Conservation (phyloP, 53 echinoderm and acorn worm genomes). For the Pentamera pediparva region DNA sequence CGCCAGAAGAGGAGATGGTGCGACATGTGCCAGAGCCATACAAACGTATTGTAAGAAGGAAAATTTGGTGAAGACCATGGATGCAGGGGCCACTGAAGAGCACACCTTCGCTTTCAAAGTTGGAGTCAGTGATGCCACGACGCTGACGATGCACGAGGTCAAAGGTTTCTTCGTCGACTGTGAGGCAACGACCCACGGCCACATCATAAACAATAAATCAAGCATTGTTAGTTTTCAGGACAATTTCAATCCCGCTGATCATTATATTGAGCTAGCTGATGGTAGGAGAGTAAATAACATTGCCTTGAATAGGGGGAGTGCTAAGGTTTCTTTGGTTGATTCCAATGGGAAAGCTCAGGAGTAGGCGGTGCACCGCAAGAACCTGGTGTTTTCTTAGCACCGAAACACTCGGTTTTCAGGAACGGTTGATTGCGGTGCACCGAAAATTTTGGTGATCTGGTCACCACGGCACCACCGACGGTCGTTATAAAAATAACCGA, state of each 20-base stretch:
- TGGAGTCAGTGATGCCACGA: not conserved
- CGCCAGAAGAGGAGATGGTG: not conserved
- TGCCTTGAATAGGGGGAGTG: slow-evolving; percentile 2
- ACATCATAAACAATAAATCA: no score
- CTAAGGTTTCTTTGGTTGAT: slow-evolving; percentile 10
- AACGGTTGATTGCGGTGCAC: no score
- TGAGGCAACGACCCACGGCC: slow-evolving; percentile 30
- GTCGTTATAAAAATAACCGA: no score
- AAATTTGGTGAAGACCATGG: not conserved
- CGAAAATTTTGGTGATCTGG: no score
- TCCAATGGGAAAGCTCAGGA: not conserved
- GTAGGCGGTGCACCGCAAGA: slow-evolving; percentile 20
- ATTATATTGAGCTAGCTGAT: slow-evolving; percentile 31
- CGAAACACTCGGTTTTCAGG: no score
- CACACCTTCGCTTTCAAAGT: slow-evolving; percentile 4
- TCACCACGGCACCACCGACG: no score
- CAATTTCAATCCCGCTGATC: slow-evolving; percentile 19
- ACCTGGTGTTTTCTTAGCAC: no score
- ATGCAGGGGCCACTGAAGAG: not conserved
- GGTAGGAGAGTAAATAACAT: slow-evolving; percentile 21
- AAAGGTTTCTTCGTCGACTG: slow-evolving; percentile 23
- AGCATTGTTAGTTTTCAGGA: no score
- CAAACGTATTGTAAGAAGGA: not conserved
- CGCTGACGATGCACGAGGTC: not conserved
- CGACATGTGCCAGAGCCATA: not conserved